Evolutionary conservation across 2,797 vertebrate species (phyloP).

Genomic region (Choloepus didactylus): DNA sequence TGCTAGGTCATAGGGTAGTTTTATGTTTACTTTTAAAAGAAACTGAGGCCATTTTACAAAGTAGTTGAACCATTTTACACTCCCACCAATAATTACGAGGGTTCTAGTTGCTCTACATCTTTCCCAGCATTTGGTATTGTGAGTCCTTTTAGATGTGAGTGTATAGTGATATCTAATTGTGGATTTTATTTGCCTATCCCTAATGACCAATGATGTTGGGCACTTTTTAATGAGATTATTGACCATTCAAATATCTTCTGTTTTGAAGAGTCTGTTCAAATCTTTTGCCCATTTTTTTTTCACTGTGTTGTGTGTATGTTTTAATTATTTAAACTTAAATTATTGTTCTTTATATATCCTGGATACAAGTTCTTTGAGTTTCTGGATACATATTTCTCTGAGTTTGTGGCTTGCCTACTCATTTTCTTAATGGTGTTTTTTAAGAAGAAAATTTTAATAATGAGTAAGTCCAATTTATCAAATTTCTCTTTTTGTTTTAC

Average conservation of each 20-base stretch:
- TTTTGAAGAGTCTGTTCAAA: background rate
- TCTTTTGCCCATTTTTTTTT: background rate
- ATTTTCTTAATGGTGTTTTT: background rate
- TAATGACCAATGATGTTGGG: background rate
- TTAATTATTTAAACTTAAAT: background rate
- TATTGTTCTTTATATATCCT: background rate
- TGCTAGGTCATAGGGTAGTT: background rate
- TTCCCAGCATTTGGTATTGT: no score
- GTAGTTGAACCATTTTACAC: no score
- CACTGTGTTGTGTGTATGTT: background rate
- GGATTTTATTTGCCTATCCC: background rate
- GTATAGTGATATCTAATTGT: background rate
- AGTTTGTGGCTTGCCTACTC: background rate
- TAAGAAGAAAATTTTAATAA: background rate
- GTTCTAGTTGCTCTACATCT: no score
- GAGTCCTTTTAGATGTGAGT: background rate
- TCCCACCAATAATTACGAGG: no score
- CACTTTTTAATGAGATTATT: conserved; percentile 19
- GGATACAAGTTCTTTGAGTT: background rate
- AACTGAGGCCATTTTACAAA: no score
- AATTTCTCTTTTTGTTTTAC: background rate
- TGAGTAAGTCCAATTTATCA: background rate
- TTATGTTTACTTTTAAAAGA: background rate
- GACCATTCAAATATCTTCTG: background rate
- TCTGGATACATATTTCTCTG: background rate